A percentile compares a stretch with the other conserved stretches of the same genome.
These are phyloP conservation scores for Piprites chloris DNA, from an alignment of 2,113 vertebrate species.

Conservation along the genomic window DNA sequence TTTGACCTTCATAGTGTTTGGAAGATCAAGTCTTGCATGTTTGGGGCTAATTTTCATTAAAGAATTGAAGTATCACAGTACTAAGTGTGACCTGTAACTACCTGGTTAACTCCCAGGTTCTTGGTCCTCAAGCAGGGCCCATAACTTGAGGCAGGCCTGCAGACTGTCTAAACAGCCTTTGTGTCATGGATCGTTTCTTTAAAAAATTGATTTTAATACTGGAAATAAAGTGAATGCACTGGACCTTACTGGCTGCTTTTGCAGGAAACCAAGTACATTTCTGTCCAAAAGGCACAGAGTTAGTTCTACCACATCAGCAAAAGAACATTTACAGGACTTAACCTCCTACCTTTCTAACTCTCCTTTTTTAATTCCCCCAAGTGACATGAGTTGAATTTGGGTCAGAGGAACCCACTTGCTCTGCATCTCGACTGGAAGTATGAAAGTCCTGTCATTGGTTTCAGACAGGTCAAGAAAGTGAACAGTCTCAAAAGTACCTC, in stretches of 20 bases:
- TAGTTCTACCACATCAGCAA: background rate
- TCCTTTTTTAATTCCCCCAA: background rate
- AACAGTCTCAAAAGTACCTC: background rate
- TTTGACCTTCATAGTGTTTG: background rate
- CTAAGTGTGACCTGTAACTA: background rate
- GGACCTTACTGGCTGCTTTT: background rate
- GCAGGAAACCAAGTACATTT: background rate
- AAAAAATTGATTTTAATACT: background rate
- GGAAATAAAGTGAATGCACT: background rate
- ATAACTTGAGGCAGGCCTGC: background rate
- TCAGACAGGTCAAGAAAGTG: background rate
- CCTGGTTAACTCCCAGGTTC: background rate
- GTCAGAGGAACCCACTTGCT: background rate
- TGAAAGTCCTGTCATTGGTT: background rate
- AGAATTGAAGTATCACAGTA: background rate
- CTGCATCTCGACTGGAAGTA: background rate
- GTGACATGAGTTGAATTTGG: fast-evolving
- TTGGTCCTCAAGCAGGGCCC: background rate
- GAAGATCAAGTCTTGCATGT: background rate
- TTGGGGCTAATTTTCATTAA: background rate
- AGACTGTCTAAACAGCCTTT: background rate
- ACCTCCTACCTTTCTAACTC: background rate
- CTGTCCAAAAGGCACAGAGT: background rate
- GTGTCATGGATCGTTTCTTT: background rate
- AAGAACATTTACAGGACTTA: background rate